Evolutionary conservation across 2,888 invertebrate genomes (phyloP), one percentile per base, ranked within the genome.

Genomic region (Penaeus monodon): DNA sequence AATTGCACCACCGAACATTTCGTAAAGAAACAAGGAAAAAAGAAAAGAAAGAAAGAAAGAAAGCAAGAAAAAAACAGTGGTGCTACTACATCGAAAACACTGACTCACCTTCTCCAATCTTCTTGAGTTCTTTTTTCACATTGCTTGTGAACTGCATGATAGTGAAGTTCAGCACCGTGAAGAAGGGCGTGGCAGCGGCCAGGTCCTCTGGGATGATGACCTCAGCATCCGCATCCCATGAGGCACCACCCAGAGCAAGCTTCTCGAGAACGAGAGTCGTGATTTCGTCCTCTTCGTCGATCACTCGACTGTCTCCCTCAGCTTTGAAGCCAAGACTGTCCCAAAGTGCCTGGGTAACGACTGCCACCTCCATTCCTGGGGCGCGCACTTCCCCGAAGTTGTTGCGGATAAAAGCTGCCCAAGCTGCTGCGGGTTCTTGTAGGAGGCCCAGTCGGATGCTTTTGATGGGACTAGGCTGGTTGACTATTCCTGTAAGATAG

Each of bases 251-350:
- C 64, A 87, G 44, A 63, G 81, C 83, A 44, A 87, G 27, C 79
- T 79, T 83, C 38, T 87, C 86, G 79, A 87, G 63, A 27, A 87
- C 82, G 33, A 87, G 65, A 20, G 86, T 78, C 0, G 86, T 63
- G 22, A 49, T 87, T 64, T 87, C 86, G 44, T 87, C 86, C 29
- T 87, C 86, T 24, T 87, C 86, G 17, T 83, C 83, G 27, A 79
- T 74, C 14, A 66, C 82, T 29, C 83, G 83, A 17, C 78, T 76
- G 14, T 87, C 86, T 20, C 57, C 73, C n/a, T 87, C 86, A 4
- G 63, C 70, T 76, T 83, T 87, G n/a, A 74, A 22, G 64, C 81
- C 83, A 57, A 87, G 57, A 20, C 57, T 29, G 24, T 78, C 70
- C 24, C 82, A 78, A 57, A 87, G 83, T 0, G 73, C 38, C 38